phyloP scores from a whole-genome alignment of 2,113 vertebrate species.

The Deroptyus accipitrinus region DNA sequence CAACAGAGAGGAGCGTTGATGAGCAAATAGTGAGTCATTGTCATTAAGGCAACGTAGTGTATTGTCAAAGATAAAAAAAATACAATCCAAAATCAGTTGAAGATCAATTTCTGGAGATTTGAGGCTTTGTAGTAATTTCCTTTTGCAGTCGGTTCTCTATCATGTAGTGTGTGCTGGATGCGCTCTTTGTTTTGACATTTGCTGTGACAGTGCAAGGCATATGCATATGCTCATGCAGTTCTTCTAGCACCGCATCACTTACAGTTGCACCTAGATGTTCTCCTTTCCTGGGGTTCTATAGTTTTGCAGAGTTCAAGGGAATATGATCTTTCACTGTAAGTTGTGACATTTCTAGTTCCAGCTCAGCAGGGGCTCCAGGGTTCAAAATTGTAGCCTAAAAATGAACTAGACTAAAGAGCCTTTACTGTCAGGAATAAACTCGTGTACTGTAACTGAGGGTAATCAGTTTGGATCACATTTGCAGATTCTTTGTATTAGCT shows the following conservation, averaged over 20 bases:
- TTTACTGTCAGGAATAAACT: conserved; percentile 25
- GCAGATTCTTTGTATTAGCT: conserved; percentile 75
- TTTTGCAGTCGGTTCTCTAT: not conserved
- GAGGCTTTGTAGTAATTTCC: not conserved
- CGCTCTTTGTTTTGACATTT: not conserved
- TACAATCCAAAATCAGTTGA: not conserved
- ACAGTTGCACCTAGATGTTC: not conserved
- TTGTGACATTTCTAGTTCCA: not conserved
- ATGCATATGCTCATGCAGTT: not conserved
- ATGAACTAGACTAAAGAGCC: not conserved
- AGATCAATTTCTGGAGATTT: not conserved
- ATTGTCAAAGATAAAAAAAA: not conserved
- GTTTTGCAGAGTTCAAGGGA: not conserved
- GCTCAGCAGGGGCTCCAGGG: not conserved
- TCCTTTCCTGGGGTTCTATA: not conserved
- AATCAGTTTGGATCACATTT: conserved; percentile 36
- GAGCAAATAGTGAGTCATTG: not conserved
- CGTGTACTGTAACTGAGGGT: conserved; percentile 37
- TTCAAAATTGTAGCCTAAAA: not conserved
- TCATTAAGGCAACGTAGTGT: not conserved
- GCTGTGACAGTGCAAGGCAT: not conserved
- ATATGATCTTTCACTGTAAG: not conserved
- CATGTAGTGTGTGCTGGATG: not conserved
- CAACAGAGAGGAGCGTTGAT: not conserved
- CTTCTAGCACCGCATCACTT: not conserved